phyloP scores from a whole-genome alignment of 2,113 vertebrate genomes.

The Caranx ignobilis region DNA sequence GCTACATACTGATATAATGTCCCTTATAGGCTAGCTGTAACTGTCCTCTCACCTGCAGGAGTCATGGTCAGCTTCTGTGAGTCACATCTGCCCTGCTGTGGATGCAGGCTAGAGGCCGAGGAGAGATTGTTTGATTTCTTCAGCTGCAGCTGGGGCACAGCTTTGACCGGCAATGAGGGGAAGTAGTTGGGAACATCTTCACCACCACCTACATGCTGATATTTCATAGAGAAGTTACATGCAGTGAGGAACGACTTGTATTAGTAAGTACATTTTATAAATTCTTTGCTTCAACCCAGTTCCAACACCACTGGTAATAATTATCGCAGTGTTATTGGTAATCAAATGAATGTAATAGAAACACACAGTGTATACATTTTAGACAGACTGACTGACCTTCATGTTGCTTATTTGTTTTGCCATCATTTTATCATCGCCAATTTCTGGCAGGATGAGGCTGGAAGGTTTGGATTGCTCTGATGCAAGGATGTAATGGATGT shows the following conservation, averaged over 20 bases:
- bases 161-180: background rate
- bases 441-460: background rate
- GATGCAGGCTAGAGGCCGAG: background rate
- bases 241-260: background rate
- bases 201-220: background rate
- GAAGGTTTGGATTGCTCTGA: background rate
- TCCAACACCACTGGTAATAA: background rate
- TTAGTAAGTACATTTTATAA: background rate
- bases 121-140: background rate
- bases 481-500: background rate
- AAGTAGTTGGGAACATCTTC: background rate
- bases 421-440: background rate
- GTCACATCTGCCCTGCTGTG: background rate
- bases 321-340: background rate
- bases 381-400: background rate
- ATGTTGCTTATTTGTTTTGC: background rate
- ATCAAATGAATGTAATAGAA: background rate
- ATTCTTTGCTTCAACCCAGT: background rate
- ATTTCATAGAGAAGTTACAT: background rate
- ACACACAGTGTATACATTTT: background rate
- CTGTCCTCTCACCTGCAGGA: too few relatives aligned
- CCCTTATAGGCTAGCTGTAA: too few relatives aligned
- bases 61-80: background rate
- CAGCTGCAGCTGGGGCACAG: background rate
- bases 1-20: too few relatives aligned